Base-by-base conservation (phyloP, 2,888 invertebrate genomes). In the Elysia crispata region DNA sequence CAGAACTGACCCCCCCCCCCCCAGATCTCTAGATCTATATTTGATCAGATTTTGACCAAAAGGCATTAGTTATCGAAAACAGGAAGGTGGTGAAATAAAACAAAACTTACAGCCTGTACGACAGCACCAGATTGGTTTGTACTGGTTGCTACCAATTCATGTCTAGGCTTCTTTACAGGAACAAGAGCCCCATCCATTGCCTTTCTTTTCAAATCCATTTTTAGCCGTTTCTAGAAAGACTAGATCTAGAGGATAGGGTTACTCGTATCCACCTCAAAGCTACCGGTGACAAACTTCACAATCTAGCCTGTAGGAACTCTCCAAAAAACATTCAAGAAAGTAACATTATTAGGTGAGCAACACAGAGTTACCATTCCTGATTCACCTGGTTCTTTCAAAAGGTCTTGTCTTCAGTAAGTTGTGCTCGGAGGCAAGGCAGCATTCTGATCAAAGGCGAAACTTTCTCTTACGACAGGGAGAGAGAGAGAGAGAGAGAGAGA, bases 141-240 rank as follows among this genome's bases (percentile, higher is more conserved):
- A 30, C 79, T 79, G 20, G 28, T 30, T 25, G 77, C 66, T 66
- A 83, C 76, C 0, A 83, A 69, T 15, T 83, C 83, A 25, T 81
- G 79, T 33, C 83, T 72, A 28, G 83, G 83, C 28, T 78, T 81
- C 66, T 83, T 83, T 13, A 81, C 54, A 28, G 79, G 76, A 13
- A 83, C 83, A 25, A 83, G 0, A 31, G 83, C 81, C n/a, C 78
- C 79, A 28, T 83, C 83, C 81, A 80, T 81, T n/a, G 81, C 83
- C 75, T 81, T 83, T 18, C 83, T 28, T 69, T 83, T 83, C 1
- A 83, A 64, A 78, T 83, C 83, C 83, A 83, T 83, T 41, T 3
- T 41, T 3, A 6, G 41, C 11, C 3, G 41, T 41, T 11, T 41
- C 5, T 41, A 41, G 41, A 41, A 6, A 3, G 41, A 41, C n/a